Conservation (phyloP, 2,797 vertebrate species). For the Enteromius anoplus region DNA sequence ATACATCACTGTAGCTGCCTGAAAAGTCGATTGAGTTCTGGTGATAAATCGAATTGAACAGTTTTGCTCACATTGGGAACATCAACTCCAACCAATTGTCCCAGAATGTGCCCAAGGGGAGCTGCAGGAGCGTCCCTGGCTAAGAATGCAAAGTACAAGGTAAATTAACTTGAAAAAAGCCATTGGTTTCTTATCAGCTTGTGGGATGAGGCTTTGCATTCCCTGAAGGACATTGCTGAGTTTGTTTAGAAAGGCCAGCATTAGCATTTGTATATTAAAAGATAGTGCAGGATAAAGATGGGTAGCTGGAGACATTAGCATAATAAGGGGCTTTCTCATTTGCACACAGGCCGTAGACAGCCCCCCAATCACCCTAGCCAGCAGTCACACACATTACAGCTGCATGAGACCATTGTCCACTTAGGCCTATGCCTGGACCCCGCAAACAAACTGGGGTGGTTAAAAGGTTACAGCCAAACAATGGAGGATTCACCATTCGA, state of each 20-base stretch:
- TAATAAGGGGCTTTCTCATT: conserved; percentile 82
- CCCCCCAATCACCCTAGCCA: conserved; percentile 59
- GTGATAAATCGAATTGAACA: conserved; percentile 5
- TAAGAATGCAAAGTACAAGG: conserved; percentile 52
- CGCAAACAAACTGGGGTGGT: conserved; percentile 65
- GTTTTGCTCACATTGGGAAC: conserved; percentile 21
- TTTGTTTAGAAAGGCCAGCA: conserved; percentile 64
- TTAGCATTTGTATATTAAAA: conserved; percentile 81
- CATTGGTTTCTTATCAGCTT: conserved; percentile 60
- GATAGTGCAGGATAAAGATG: conserved; percentile 75
- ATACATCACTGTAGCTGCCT: conserved; percentile 49
- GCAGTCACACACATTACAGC: conserved; percentile 76
- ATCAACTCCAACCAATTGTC: conserved; percentile 8
- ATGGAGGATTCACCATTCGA: conserved; percentile 72
- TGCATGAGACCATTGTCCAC: conserved; percentile 77
- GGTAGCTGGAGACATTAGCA: conserved; percentile 75
- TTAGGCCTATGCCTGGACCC: conserved; percentile 65
- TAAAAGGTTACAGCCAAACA: conserved; percentile 78
- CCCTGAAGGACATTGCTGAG: conserved; percentile 60
- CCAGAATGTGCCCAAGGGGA: conserved; percentile 43
- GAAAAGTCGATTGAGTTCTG: conserved; percentile 25
- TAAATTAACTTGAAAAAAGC: conserved; percentile 59
- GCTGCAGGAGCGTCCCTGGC: conserved; percentile 45
- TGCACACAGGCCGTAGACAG: conserved; percentile 75
- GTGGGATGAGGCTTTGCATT: conserved; percentile 53